These are phyloP conservation scores for Onychomys leucogaster DNA, from an alignment of 2,797 vertebrate genomes.

Conservation along the genomic window DNA sequence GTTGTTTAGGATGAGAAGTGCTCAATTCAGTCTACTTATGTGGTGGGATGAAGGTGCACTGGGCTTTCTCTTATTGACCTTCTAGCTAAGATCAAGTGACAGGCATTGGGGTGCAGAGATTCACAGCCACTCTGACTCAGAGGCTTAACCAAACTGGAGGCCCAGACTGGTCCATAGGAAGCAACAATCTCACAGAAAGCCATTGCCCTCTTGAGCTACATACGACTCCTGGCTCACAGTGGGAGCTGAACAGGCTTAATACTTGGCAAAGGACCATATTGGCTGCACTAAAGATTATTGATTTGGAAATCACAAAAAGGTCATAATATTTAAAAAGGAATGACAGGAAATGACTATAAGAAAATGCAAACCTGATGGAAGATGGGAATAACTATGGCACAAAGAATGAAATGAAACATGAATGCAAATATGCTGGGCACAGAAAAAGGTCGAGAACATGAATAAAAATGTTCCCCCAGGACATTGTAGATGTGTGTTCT, in stretches of 20 bases:
- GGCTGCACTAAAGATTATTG: not conserved
- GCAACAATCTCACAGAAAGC: not conserved
- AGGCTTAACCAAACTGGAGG: not conserved
- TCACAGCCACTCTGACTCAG: not conserved
- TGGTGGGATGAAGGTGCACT: not conserved
- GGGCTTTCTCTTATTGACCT: not conserved
- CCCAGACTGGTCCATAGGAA: not conserved
- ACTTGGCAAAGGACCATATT: not conserved
- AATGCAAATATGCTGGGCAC: slow-evolving; percentile 23
- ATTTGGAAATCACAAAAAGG: slow-evolving; percentile 36
- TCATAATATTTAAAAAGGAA: slow-evolving; percentile 37
- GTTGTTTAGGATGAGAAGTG: not conserved
- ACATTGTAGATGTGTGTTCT: not conserved
- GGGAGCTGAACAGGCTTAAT: not conserved
- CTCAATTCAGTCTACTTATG: not conserved
- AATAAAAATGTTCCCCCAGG: not conserved
- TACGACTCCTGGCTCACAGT: not conserved
- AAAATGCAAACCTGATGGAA: not conserved
- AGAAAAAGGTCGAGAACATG: not conserved
- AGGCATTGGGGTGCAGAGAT: not conserved
- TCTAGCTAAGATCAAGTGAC: not conserved
- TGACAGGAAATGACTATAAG: not conserved
- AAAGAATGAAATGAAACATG: slow-evolving; percentile 26
- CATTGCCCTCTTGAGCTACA: rapidly evolving
- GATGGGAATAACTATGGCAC: not conserved